phyloP scores from a whole-genome alignment of 2,888 invertebrate species.

The Drosophila diplacantha region DNA sequence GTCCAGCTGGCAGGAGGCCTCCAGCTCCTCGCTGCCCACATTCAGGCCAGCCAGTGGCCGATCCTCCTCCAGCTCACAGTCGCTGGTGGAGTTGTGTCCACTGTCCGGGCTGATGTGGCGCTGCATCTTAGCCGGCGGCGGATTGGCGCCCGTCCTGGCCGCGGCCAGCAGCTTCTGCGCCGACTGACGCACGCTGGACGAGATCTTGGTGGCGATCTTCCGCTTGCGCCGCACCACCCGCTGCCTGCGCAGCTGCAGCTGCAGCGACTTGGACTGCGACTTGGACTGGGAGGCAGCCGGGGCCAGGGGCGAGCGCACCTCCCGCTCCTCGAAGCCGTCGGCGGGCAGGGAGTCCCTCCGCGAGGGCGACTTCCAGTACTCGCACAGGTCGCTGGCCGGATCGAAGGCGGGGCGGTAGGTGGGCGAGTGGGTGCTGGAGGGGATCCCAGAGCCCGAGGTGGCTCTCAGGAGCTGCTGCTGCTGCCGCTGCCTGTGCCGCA shows the following conservation, averaged over 20 bases:
- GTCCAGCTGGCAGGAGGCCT: conserved; percentile 54
- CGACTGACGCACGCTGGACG: conserved; percentile 66
- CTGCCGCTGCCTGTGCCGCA: conserved; percentile 6
- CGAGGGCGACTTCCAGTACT: conserved; percentile 73
- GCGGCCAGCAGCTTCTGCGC: conserved; percentile 69
- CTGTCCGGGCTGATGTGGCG: conserved; percentile 4
- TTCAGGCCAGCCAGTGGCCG: not conserved
- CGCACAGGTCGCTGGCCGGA: conserved; percentile 77
- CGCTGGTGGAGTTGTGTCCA: conserved; percentile 70
- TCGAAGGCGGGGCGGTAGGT: conserved; percentile 77
- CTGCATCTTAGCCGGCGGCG: conserved; percentile 17
- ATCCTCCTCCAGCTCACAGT: conserved; percentile 53
- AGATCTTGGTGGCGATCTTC: conserved; percentile 59
- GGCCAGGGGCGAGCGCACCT: conserved; percentile 68
- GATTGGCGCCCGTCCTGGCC: conserved; percentile 17
- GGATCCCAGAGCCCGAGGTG: not conserved
- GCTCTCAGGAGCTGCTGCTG: conserved; percentile 16
- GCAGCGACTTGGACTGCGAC: conserved; percentile 37
- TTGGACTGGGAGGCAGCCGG: conserved; percentile 1
- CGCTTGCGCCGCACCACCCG: conserved; percentile 74
- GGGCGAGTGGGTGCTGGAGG: conserved; percentile 61
- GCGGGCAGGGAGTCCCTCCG: conserved; percentile 16
- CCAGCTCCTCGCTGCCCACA: conserved; percentile 46
- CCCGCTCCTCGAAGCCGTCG: conserved; percentile 70
- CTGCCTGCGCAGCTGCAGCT: conserved; percentile 68